A percentile compares a stretch with the other conserved stretches of the same genome.
These are phyloP conservation scores for Theocolax elegans DNA, from an alignment of 1,140 invertebrate species.

Conservation along the genomic window DNA sequence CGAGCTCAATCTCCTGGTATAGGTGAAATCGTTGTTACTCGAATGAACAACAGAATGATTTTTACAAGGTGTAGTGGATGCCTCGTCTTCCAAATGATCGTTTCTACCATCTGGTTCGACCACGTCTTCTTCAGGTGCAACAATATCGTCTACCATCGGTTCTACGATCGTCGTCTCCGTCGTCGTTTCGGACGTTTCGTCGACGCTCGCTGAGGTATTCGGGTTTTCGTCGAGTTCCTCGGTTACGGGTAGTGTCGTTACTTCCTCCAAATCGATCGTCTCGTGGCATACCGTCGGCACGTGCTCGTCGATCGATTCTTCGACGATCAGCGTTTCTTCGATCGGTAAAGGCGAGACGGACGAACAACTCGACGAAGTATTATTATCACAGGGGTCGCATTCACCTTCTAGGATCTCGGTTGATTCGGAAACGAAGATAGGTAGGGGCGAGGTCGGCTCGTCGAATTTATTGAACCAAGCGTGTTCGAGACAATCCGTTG, in stretches of 20 bases:
- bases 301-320: background rate
- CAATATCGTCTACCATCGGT: too few relatives aligned
- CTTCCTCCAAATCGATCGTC: background rate
- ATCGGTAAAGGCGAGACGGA: background rate
- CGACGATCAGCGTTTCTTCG: background rate
- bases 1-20: constrained; percentile 41
- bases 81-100: too few relatives aligned
- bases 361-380: background rate
- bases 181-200: too few relatives aligned
- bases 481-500: constrained; percentile 73
- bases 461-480: constrained; percentile 69
- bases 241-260: background rate
- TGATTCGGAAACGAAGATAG: constrained; percentile 27
- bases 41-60: too few relatives aligned
- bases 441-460: constrained; percentile 47
- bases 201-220: too few relatives aligned
- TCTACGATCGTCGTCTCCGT: too few relatives aligned
- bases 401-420: background rate
- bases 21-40: constrained; percentile 23
- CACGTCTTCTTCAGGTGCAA: too few relatives aligned
- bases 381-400: constrained; percentile 5
- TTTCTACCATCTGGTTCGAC: too few relatives aligned
- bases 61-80: too few relatives aligned
- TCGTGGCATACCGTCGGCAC: too few relatives aligned
- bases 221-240: background rate